Evolutionary conservation across 2,888 invertebrate species (phyloP), one percentile per base, ranked within the genome.

Genomic region (Exocentrus adspersus): DNA sequence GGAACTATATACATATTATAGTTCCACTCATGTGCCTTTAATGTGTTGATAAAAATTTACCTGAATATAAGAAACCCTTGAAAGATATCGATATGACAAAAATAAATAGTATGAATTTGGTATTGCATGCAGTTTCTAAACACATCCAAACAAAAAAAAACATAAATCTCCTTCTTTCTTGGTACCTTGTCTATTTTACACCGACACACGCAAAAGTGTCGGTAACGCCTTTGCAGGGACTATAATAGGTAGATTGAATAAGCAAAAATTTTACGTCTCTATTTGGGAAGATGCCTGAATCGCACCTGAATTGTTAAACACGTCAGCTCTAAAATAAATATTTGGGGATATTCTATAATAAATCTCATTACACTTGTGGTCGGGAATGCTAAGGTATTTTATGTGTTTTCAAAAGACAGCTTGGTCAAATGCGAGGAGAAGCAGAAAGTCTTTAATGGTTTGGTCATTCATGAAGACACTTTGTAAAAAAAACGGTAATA

Each of bases 291-390:
- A 69, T 68, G 70, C 70, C 67, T 60, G 58, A 62, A 65, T 69
- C 72, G 64, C 71, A 74, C 72, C 72, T 70, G 72, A 72, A 73
- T 75, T 73, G 73, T 75, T 70, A 60, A 54, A 69, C 68, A 70
- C 68, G 77, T 76, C 76, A 77, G 62, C 71, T 69, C 62, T 62
- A 62, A 70, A 76, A 78, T 77, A 78, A 78, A 78, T 78, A 78
- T 78, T 78, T 78, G 74, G 76, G 72, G 71, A 73, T 70, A 69
- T 70, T 65, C 70, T 71, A 71, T 75, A 76, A 78, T 78, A 78
- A 78, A 78, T 78, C 75, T 77, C 76, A 77, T 77, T 77, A 77
- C 75, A 69, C 69, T 74, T 76, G 76, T 68, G 75, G 76, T 76
- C 64, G 69, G n/a, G 68, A 73, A 59, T 64, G 54, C 51, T 41